Percentiles rank a stretch among this genome's conserved stretches.
Evolutionary conservation across 2,888 invertebrate species (phyloP).

Genomic region (Synanthedon vespiformis): DNA sequence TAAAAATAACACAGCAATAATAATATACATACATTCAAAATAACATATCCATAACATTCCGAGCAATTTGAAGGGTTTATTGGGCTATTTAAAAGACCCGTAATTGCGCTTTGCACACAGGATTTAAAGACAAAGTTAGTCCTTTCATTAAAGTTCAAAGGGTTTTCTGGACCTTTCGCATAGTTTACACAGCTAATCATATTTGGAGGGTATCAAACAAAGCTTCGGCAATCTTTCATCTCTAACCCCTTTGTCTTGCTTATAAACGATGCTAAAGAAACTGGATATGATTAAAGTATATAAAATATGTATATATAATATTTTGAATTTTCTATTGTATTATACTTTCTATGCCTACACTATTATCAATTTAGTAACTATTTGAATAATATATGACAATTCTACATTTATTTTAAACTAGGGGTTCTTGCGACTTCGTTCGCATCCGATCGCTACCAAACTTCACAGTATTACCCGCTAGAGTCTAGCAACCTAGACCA

Average conservation of each 20-base stretch:
- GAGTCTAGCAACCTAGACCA: no score
- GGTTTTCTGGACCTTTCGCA: conserved; percentile 34
- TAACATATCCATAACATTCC: background rate
- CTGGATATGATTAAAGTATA: background rate
- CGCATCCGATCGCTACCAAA: no score
- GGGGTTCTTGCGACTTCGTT: no score
- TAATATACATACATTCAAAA: no score
- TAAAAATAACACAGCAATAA: no score
- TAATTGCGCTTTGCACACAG: conserved; percentile 27
- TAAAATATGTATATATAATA: no score
- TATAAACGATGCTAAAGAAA: conserved; percentile 1
- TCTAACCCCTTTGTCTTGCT: conserved; percentile 22
- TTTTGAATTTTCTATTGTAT: no score
- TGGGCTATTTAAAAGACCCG: conserved; percentile 27
- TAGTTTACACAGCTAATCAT: conserved; percentile 44
- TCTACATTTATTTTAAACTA: no score
- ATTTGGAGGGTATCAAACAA: conserved; percentile 34
- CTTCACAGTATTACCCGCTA: no score
- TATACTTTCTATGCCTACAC: no score
- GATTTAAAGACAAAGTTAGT: conserved; percentile 27
- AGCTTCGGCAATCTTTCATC: conserved; percentile 31
- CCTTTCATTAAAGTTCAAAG: conserved; percentile 39
- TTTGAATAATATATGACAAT: no score
- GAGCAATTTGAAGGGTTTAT: conserved; percentile 2
- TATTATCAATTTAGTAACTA: no score